phyloP scores from a whole-genome alignment of 2,888 invertebrate genomes.

The Microchrysa polita region DNA sequence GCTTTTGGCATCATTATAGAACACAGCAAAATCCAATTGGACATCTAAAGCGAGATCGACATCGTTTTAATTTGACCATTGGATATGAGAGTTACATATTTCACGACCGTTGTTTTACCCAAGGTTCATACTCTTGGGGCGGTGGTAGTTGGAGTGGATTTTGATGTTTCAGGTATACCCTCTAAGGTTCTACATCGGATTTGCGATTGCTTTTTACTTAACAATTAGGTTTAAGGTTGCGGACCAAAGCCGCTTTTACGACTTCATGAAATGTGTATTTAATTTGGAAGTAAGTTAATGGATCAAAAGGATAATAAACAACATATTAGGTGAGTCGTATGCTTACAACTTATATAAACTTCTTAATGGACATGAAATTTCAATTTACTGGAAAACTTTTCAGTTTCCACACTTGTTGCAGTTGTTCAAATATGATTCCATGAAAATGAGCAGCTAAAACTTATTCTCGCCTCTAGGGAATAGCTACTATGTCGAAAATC shows the following conservation, averaged over 20 bases:
- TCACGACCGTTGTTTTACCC: not conserved
- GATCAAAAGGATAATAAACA: not conserved
- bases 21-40: conserved; percentile 19
- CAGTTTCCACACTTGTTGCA: not conserved
- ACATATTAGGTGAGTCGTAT: not conserved
- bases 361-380: not conserved
- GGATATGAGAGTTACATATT: conserved; percentile 24
- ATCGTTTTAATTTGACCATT: conserved; percentile 21
- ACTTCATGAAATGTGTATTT: conserved; percentile 32
- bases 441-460: not conserved
- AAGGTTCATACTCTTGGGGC: conserved; percentile 15
- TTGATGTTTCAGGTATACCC: conserved; percentile 25
- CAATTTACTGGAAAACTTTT: not conserved
- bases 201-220: conserved; percentile 26
- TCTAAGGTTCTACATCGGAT: not conserved
- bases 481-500: not conserved
- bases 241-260: conserved; percentile 10
- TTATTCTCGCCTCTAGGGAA: not conserved
- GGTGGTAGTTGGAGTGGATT: conserved; percentile 29
- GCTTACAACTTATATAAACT: not conserved
- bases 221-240: not conserved
- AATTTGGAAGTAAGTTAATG: conserved; percentile 7
- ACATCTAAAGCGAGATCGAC: conserved; percentile 12
- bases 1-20: conserved; percentile 19
- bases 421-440: not conserved